A percentile compares a stretch with the other conserved stretches of the same genome.
These are phyloP conservation scores for Melanchra persicariae DNA, from an alignment of 2,888 invertebrate genomes.

Conservation along the genomic window DNA sequence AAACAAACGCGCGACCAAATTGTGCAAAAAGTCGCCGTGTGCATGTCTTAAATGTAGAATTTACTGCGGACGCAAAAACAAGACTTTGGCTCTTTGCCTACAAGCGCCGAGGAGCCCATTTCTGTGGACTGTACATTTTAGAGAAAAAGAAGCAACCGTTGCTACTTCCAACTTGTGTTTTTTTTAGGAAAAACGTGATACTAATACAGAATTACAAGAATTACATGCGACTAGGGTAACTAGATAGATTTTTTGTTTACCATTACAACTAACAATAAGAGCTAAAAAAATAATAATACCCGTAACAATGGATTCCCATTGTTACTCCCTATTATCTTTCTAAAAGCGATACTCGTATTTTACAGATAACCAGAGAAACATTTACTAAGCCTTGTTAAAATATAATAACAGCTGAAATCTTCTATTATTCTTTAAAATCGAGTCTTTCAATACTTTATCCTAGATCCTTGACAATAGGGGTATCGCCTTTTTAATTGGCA, in stretches of 20 bases:
- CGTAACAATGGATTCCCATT: too few species aligned
- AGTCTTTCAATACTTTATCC: neutral
- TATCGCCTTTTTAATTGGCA: too few species aligned
- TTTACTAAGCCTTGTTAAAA: neutral
- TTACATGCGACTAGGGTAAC: too few species aligned
- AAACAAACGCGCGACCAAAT: constrained; percentile 33
- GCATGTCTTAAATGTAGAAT: constrained; percentile 54
- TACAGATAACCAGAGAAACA: neutral
- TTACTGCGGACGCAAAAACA: constrained; percentile 54
- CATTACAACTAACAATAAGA: too few species aligned
- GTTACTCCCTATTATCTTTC: too few species aligned
- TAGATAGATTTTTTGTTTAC: too few species aligned
- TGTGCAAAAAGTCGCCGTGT: constrained; percentile 39
- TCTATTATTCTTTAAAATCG: neutral
- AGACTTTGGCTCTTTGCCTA: constrained; percentile 58
- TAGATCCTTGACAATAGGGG: neutral
- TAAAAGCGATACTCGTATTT: too few species aligned
- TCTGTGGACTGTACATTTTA: constrained; percentile 55
- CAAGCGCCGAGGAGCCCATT: constrained; percentile 41
- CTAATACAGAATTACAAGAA: constrained; percentile 10
- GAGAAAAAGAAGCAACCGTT: constrained; percentile 40
- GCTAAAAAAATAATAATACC: too few species aligned
- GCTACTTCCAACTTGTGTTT: constrained; percentile 12
- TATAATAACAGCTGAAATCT: neutral
- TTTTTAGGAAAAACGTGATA: constrained; percentile 26